Evolutionary conservation across 2,797 vertebrate species (phyloP).

Genomic region (Oreochromis grahami): DNA sequence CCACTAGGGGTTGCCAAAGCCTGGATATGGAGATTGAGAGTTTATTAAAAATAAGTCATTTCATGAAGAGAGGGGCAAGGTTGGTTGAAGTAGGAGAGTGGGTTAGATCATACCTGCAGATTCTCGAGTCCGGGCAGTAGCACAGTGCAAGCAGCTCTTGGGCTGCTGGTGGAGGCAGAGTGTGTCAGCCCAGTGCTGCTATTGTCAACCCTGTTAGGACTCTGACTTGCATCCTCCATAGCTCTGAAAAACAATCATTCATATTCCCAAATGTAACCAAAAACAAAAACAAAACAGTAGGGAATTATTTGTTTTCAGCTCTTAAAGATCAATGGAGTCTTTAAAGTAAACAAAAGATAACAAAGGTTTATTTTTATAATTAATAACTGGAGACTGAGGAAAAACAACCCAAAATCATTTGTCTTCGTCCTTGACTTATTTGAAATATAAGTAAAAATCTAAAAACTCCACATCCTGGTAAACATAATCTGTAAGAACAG

Average conservation of each 20-base stretch:
- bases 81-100: neutral
- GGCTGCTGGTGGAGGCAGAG: constrained; percentile 73
- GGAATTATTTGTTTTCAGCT: neutral
- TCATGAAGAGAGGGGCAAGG: neutral
- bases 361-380: neutral
- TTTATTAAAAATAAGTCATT: neutral
- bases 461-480: neutral
- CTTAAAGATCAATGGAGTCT: neutral
- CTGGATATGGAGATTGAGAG: constrained; percentile 31
- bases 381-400: neutral
- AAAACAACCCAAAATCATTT: neutral
- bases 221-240: constrained; percentile 85
- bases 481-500: neutral
- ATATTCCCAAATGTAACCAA: neutral
- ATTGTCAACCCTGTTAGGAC: constrained; percentile 80
- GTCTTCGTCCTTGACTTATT: neutral
- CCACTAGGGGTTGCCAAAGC: constrained; percentile 66
- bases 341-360: neutral
- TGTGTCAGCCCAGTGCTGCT: constrained; percentile 65
- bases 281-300: neutral
- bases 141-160: constrained; percentile 80
- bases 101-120: constrained; percentile 74
- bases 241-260: constrained; percentile 69
- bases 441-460: neutral
- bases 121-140: constrained; percentile 86